Conservation (phyloP, 2,888 invertebrate genomes). For the Ectropis crepuscularia region DNA sequence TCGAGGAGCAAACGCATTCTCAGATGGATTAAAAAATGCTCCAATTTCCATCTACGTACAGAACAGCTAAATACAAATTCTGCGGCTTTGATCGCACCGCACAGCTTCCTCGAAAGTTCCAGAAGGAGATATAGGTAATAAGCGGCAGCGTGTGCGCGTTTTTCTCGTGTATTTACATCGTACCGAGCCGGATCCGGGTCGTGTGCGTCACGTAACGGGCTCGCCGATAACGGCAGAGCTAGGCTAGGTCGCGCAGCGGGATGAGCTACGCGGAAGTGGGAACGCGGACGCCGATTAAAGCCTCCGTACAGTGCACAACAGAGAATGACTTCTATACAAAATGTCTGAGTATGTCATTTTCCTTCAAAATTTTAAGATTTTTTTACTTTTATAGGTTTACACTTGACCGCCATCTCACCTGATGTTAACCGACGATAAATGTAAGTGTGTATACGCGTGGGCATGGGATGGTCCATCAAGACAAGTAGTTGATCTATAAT, state of each 20-base stretch:
- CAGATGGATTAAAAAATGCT: background rate
- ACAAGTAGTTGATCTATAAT: no score
- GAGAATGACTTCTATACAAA: constrained; percentile 6
- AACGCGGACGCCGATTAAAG: constrained; percentile 69
- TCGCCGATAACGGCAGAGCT: constrained; percentile 75
- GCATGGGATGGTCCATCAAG: no score
- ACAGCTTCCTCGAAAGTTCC: constrained; percentile 26
- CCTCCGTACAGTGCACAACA: constrained; percentile 34
- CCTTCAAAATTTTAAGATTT: no score
- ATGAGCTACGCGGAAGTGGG: constrained; percentile 82
- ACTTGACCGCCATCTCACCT: no score
- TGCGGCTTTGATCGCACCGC: constrained; percentile 12
- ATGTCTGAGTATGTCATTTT: background rate
- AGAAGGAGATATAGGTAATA: constrained; percentile 39
- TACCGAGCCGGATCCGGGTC: constrained; percentile 74
- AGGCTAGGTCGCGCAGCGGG: constrained; percentile 82
- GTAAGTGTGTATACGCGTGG: no score
- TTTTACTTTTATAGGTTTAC: no score
- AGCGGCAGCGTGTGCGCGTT: constrained; percentile 55
- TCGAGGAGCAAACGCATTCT: no score
- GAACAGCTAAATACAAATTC: background rate
- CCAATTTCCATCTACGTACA: background rate
- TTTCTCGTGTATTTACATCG: constrained; percentile 60
- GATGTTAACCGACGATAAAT: no score
- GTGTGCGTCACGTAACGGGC: constrained; percentile 81